Evolutionary conservation across 2,888 invertebrate species (phyloP), one percentile per base, ranked within the genome.

Genomic region (Acronicta psi): DNA sequence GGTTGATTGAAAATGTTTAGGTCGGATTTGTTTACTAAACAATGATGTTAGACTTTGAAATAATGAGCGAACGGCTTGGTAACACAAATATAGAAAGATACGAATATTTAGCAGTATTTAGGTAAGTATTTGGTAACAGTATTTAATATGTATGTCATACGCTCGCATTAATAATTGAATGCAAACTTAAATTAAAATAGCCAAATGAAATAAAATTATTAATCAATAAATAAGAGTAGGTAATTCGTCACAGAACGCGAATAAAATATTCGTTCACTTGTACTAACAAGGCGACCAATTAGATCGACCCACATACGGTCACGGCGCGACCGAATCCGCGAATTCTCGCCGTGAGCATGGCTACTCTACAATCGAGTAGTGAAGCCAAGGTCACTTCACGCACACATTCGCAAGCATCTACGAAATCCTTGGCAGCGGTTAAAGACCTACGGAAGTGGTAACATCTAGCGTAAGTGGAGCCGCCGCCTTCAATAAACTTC

Each of bases 341-440:
- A 69, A 75, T 60, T 53, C 57, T 34, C 38, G 40, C 16, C 25
- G 59, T 61, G 44, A 73, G 45, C 69, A 73, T 89, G 80, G 87
- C 62, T 77, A 82, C 82, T 62, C 80, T 79, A 88, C 57, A 71
- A 67, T 75, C 84, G 88, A 83, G 85, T 88, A 89, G 89, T 85
- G 85, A 83, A 86, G 82, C 84, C 91, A 93, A 93, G 93, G 93
- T 91, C 89, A 84, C 60, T 69, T 60, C 67, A 68, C 82, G 82
- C 87, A 85, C 88, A 87, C 86, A 87, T 84, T 79, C 74, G 82
- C 82, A 79, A 79, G 57, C 70, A 79, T 80, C 89, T 90, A 87
- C 85, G 82, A 89, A 87, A 91, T 89, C 93, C 93, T 93, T 93
- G 88, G 76, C 62, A 49, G 59, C 88, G 92, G 90, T 87, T 91